These are phyloP conservation scores for Nerophis lumbriciformis DNA, from an alignment of 2,113 vertebrate species.

Conservation along the genomic window DNA sequence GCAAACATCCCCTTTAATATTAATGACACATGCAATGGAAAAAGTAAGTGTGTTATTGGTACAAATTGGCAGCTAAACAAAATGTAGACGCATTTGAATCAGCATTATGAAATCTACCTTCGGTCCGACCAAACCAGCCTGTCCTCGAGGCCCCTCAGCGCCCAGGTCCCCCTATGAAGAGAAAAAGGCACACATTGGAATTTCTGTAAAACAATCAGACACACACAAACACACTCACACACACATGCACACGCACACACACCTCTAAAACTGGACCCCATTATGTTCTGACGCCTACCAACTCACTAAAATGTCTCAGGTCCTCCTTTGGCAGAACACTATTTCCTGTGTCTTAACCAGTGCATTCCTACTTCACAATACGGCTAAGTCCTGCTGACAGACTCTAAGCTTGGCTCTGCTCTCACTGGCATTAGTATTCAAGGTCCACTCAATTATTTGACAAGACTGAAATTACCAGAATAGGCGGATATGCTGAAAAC, in stretches of 20 bases:
- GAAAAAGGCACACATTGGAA: constrained; percentile 17
- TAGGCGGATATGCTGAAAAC: constrained; percentile 17
- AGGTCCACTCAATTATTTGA: constrained; percentile 20
- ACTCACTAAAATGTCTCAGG: constrained; percentile 4
- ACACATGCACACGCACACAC: not conserved
- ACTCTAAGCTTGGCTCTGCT: not conserved
- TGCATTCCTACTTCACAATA: constrained; percentile 28
- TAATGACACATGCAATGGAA: not conserved
- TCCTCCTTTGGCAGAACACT: constrained; percentile 6
- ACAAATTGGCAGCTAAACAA: not conserved
- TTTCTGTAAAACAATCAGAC: constrained; percentile 15
- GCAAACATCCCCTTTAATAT: not conserved
- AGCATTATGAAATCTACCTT: constrained; percentile 68
- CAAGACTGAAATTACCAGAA: constrained; percentile 20
- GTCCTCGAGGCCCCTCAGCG: constrained; percentile 75
- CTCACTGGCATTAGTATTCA: constrained; percentile 4
- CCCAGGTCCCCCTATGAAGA: constrained; percentile 78
- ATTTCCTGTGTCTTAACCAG: constrained; percentile 2
- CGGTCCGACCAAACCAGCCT: constrained; percentile 82
- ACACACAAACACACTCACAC: not conserved
- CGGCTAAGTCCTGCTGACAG: constrained; percentile 11
- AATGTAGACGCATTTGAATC: not conserved
- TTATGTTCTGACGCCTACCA: not conserved
- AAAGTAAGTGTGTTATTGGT: not conserved
- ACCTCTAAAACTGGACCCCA: not conserved